A percentile compares a stretch with the other conserved stretches of the same genome.
Evolutionary conservation across 2,113 vertebrate species (phyloP).

Genomic region (Phyllostomus hastatus): DNA sequence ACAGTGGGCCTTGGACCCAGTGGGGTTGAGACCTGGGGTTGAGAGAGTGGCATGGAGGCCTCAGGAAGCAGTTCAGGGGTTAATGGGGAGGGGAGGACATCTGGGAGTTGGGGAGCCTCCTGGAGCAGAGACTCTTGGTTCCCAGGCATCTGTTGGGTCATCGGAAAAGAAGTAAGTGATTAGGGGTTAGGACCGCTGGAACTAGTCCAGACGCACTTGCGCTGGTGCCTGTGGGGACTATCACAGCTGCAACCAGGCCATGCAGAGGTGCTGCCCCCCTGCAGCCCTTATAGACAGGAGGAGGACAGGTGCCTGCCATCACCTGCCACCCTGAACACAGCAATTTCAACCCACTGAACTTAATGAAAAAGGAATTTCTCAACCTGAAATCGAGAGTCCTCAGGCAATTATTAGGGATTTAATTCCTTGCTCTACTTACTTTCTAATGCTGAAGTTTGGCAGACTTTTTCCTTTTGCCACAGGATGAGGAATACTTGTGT

Average conservation of each 20-base stretch:
- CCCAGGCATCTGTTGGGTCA: background rate
- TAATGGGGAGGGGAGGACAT: background rate
- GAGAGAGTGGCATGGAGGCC: background rate
- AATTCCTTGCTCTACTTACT: slow-evolving; percentile 17
- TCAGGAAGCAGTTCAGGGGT: background rate
- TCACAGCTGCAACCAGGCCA: background rate
- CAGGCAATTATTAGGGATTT: background rate
- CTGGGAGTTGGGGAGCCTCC: background rate
- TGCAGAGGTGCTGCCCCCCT: background rate
- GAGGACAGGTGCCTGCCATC: background rate
- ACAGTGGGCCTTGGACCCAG: background rate
- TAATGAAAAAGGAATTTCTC: background rate
- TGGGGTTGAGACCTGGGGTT: background rate
- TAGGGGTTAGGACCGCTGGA: background rate
- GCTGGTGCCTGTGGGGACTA: no score
- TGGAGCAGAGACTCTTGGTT: background rate
- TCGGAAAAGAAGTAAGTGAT: background rate
- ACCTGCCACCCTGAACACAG: background rate
- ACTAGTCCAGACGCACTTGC: background rate
- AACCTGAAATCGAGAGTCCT: background rate
- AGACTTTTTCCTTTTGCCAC: background rate
- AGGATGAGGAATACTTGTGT: background rate
- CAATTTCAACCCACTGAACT: background rate
- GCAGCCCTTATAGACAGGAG: background rate
- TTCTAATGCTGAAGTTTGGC: slow-evolving; percentile 11